Base-by-base conservation (phyloP, 2,888 invertebrate species). In the Abrostola triplasia region DNA sequence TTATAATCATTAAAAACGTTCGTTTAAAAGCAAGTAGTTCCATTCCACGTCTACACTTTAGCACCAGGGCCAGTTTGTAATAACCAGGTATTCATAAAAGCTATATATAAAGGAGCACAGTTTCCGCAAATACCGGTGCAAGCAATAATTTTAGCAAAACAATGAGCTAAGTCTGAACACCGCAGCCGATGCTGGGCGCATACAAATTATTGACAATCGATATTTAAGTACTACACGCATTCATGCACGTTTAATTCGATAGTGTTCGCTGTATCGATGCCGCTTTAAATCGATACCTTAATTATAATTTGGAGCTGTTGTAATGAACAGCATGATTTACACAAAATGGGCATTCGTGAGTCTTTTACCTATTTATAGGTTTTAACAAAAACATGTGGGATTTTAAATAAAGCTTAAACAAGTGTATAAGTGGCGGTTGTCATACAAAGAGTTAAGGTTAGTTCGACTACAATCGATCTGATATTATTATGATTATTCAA, bases 141-240 rank as follows among this genome's bases (percentile, higher is more conserved):
- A 65, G 76, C 75, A 81, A 82, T 85, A 80, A 85, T 83, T 80
- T 73, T 67, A 73, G 71, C 64, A 67, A 80, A 84, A 86, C 83
- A 85, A 84, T 84, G 77, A 77, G 76, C 77, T 80, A 75, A 77
- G 81, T 80, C 75, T 77, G 73, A 78, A 73, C 67, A 73, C 58
- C 67, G 67, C 69, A 67, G 64, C 68, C 62, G 57, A 69, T 70
- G 70, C 67, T 60, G 69, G 71, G 73, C 66, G 64, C 75, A 74
- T 82, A 78, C 79, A 77, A 84, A 86, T 86, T 88, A 88, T 87
- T 85, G 85, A 84, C 84, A 87, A 86, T 87, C 88, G 84, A 88
- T 87, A 85, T 76, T 65, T 63, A 70, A 70, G 70, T 77, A 73
- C 65, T 60, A 65, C 64, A 67, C 56, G 70, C 73, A 75, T 62